These are phyloP conservation scores for Hyalella azteca DNA, from an alignment of 2,888 invertebrate species.

Conservation along the genomic window DNA sequence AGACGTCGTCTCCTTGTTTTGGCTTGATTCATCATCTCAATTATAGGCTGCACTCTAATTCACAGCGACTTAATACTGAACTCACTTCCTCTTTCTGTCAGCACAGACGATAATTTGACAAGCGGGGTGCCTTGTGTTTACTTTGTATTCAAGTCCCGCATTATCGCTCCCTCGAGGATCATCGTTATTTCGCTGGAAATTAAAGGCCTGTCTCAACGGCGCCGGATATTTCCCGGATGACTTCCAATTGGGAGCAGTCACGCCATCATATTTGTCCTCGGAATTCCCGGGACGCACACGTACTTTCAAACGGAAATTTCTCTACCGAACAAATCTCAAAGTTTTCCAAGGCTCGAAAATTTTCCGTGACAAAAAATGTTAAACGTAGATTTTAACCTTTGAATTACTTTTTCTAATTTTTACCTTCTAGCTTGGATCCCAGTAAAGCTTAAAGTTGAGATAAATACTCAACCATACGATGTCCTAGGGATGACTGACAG, in stretches of 20 bases:
- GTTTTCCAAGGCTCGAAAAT: not conserved
- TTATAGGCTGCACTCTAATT: not conserved
- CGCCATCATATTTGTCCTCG: not conserved
- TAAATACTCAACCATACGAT: no score
- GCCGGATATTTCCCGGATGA: not conserved
- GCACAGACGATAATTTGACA: conserved; percentile 15
- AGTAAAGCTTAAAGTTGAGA: no score
- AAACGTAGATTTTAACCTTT: not conserved
- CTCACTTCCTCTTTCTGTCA: not conserved
- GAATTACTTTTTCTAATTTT: not conserved
- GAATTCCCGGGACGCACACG: no score
- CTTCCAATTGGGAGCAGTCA: not conserved
- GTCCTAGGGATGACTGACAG: no score
- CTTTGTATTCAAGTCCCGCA: conserved; percentile 10
- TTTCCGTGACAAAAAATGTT: not conserved
- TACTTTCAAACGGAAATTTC: no score
- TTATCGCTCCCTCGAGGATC: not conserved
- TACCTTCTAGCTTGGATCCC: no score
- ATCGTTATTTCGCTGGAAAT: not conserved
- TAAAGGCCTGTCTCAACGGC: not conserved
- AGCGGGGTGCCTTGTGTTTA: conserved; percentile 29
- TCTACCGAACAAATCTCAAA: no score
- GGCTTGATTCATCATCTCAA: conserved; percentile 10
- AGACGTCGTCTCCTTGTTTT: conserved; percentile 3
- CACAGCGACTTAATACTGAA: not conserved